Percentiles rank a stretch among this genome's conserved stretches.
Evolutionary conservation across 1,140 invertebrate genomes (phyloP).

Genomic region (Scylla paramamosain): DNA sequence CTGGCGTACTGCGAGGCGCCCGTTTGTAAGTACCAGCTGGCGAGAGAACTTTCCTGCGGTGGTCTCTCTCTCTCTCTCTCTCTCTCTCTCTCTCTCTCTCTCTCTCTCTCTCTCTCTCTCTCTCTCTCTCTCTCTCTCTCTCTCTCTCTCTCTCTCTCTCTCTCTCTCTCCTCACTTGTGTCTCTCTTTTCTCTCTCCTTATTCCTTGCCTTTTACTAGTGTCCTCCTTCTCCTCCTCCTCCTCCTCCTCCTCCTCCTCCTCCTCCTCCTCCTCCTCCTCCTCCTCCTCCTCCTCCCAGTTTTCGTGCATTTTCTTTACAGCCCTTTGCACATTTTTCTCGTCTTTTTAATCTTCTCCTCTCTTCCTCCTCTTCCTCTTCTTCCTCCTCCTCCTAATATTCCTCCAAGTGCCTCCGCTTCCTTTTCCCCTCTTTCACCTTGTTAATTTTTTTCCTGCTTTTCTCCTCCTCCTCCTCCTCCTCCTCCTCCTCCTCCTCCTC

Average conservation of each 20-base stretch:
- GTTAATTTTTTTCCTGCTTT: not conserved
- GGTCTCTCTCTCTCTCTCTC: no score
- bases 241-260: not conserved
- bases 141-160: slow-evolving; percentile 18
- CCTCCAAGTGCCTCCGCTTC: not conserved
- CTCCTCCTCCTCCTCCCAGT: not conserved
- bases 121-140: slow-evolving; percentile 3
- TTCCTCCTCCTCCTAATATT: not conserved
- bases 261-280: not conserved
- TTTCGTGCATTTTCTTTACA: not conserved
- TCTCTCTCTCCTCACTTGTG: not conserved
- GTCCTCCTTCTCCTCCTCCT: slow-evolving; percentile 1
- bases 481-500: not conserved
- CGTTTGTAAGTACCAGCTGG: no score
- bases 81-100: no score
- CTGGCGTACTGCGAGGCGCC: no score
- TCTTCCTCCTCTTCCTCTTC: not conserved
- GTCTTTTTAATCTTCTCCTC: not conserved
- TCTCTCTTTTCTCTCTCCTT: not conserved
- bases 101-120: no score
- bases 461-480: not conserved
- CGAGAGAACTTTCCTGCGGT: no score
- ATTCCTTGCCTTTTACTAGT: not conserved
- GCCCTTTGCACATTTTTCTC: not conserved
- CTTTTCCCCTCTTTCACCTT: not conserved